Evolutionary conservation across 2,888 invertebrate genomes (phyloP).

Genomic region (Gasteruption jaculator): DNA sequence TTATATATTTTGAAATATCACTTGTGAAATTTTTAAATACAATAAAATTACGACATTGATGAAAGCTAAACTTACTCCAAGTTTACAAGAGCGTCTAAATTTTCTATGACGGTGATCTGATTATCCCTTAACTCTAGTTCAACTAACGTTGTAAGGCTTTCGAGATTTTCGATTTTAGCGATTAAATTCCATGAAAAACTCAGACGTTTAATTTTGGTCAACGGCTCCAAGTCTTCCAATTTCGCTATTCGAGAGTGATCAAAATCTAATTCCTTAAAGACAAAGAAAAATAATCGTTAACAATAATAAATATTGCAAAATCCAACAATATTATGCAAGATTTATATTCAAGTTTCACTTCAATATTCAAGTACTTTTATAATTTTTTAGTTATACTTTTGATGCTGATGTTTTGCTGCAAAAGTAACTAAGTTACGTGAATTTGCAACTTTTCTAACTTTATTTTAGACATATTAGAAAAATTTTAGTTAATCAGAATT

Average conservation of each 20-base stretch:
- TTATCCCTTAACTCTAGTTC: constrained; percentile 97
- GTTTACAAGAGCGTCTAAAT: constrained; percentile 80
- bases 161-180: constrained; percentile 87
- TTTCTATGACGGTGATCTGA: constrained; percentile 88
- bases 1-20: constrained; percentile 14
- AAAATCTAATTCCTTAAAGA: constrained; percentile 68
- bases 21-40: constrained; percentile 3
- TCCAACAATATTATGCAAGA: background rate
- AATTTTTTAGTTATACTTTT: no score
- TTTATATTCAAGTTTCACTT: no score
- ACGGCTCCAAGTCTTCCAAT: constrained; percentile 76
- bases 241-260: constrained; percentile 85
- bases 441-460: no score
- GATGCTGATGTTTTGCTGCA: no score
- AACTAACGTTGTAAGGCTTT: constrained; percentile 68
- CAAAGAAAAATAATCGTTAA: constrained; percentile 3
- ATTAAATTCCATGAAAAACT: constrained; percentile 94
- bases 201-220: constrained; percentile 72
- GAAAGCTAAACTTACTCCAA: constrained; percentile 68
- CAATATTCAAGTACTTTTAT: no score
- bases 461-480: no score
- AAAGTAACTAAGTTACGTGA: no score
- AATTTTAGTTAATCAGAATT: no score
- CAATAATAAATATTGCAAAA: constrained; percentile 5
- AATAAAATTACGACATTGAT: constrained; percentile 4